phyloP scores from a whole-genome alignment of 2,113 vertebrate species.

The Zapornia atra region DNA sequence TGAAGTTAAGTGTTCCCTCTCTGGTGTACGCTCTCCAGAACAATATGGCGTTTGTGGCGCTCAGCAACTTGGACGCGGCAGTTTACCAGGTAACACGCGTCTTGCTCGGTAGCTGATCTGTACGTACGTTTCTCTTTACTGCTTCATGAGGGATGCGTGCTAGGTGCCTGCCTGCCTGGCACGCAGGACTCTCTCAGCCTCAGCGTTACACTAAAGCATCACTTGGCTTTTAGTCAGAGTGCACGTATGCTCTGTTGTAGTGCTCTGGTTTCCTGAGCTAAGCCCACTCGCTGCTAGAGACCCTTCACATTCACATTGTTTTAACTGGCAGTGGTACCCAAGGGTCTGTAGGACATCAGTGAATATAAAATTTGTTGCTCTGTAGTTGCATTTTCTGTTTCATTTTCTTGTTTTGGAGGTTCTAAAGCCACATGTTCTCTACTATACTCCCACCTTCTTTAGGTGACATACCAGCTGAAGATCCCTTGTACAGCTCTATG shows the following conservation, averaged over 20 bases:
- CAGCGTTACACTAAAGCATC: neutral
- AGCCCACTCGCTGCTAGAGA: neutral
- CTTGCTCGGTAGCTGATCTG: neutral
- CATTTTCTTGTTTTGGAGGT: neutral
- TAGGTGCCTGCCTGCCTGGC: neutral
- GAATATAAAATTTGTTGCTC: neutral
- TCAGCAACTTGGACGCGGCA: conserved; percentile 96
- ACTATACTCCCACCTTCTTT: neutral
- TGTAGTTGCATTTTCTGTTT: neutral
- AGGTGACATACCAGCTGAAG: conserved; percentile 98
- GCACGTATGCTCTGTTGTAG: neutral
- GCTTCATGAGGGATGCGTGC: rapidly evolving
- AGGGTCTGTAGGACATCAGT: neutral
- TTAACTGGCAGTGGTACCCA: rapidly evolving
- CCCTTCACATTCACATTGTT: neutral
- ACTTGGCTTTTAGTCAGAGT: neutral
- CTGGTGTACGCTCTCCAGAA: conserved; percentile 95
- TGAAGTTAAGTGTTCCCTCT: conserved; percentile 93
- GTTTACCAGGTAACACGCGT: conserved; percentile 88
- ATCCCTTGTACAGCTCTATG: conserved; percentile 96
- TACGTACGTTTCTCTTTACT: neutral
- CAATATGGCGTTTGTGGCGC: conserved; percentile 95
- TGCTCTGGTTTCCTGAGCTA: neutral
- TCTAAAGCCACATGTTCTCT: neutral
- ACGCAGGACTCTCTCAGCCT: neutral